A percentile compares a stretch with the other conserved stretches of the same genome.
These are phyloP conservation scores for Trachops cirrhosus DNA, from an alignment of 2,797 vertebrate genomes.

Conservation along the genomic window DNA sequence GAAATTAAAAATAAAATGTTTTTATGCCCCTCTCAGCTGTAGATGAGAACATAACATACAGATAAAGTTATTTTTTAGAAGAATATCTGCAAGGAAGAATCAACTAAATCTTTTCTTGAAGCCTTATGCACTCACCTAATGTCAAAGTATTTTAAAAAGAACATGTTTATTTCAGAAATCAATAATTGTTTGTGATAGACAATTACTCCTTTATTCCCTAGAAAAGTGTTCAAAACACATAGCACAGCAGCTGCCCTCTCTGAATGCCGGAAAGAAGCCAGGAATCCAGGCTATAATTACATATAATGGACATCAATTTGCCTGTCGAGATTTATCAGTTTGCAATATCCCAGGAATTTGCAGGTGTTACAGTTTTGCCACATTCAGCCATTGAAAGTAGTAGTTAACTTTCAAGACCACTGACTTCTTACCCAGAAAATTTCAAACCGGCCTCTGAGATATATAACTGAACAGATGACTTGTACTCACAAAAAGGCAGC, in stretches of 20 bases:
- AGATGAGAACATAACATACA: not conserved
- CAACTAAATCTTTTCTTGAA: not conserved
- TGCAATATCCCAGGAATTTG: constrained; percentile 51
- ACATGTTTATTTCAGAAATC: not conserved
- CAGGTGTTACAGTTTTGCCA: constrained; percentile 53
- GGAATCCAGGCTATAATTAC: constrained; percentile 56
- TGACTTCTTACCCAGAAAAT: not conserved
- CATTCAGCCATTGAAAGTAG: constrained; percentile 35
- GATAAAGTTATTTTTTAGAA: not conserved
- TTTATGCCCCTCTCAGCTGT: not conserved
- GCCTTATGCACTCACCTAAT: not conserved
- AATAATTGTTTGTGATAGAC: not conserved
- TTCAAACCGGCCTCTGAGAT: not conserved
- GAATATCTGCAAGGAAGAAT: not conserved
- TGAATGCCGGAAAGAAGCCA: not conserved
- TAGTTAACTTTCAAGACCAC: constrained; percentile 39
- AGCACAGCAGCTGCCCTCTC: not conserved
- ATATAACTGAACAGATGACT: not conserved
- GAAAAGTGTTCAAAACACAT: not conserved
- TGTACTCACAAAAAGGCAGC: not conserved
- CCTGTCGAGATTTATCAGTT: constrained; percentile 50
- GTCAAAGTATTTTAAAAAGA: not conserved
- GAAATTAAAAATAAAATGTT: not conserved
- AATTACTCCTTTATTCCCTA: not conserved
- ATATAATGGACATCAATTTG: constrained; percentile 70